Evolutionary conservation across 2,113 vertebrate genomes (phyloP), one percentile per base, ranked within the genome.

Genomic region (Nothobranchius furzeri): DNA sequence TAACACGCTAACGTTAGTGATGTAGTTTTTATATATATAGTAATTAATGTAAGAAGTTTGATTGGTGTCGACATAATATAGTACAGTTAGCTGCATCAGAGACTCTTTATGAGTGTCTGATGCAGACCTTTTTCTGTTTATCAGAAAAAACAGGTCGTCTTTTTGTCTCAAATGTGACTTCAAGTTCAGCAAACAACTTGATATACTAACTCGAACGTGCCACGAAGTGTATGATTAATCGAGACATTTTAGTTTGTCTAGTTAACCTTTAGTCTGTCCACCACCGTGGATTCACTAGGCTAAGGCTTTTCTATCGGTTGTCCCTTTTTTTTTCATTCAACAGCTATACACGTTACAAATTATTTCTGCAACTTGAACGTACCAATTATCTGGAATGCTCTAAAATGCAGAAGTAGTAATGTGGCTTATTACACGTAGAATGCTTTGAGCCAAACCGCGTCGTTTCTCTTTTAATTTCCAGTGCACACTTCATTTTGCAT

Each of bases 1-100:
- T 78, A 65, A 71, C 55, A 75, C 60, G 73, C 53, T 69, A 68
- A 47, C 17, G 8, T 30, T n/a, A 3, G 1, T 50, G 24, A 11
- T 40, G 20, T 42, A 12, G 6, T 37, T 40, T 8, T 20, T 20
- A 20, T 20, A 20, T 20, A 20, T 20, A 20, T 20, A 20, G 20
- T 20, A 20, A 20, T 20, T 20, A 20, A 20, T 20, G 20, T 20
- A 20, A 20, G 20, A 20, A 20, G 20, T 20, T 20, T 20, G 20
- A 30, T 4, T 37, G 12, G 11, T 58, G 2, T 35, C 12, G 13
- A 9, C 37, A 40, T 36, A 7, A 14, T 24, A 12, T n/a, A 12
- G 12, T 40, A 8, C 25, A 30, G 36, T 61, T 65, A 46, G 46
- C 20, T 14, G 25, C 9, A 53, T 56, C 57, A 12, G 30, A 53